Conservation (phyloP, 1,140 invertebrate species). For the Platorchestia sp. region DNA sequence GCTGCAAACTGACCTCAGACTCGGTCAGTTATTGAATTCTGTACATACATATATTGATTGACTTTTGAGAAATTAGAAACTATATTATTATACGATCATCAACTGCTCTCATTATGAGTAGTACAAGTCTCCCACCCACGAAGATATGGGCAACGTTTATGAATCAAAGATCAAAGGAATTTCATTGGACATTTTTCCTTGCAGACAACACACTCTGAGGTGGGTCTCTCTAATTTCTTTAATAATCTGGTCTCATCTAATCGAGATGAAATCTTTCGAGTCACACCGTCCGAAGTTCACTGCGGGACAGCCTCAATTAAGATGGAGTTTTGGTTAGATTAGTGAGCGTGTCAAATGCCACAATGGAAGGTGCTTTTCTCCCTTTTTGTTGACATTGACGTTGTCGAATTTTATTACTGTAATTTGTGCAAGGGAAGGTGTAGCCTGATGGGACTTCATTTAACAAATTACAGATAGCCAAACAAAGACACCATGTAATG, state of each 20-base stretch:
- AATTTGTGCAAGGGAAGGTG: neutral
- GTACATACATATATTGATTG: too few species aligned
- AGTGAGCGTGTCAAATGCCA: neutral
- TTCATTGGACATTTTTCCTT: neutral
- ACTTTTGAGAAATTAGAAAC: too few species aligned
- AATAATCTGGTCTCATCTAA: neutral
- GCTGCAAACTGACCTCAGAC: too few species aligned
- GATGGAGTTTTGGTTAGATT: neutral
- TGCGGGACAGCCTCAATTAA: neutral
- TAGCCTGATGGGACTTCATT: neutral
- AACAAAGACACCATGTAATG: neutral
- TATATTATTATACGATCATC: too few species aligned
- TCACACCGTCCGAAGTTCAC: neutral
- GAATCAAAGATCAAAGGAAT: neutral
- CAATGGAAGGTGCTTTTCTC: neutral
- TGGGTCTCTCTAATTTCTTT: neutral
- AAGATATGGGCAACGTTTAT: neutral
- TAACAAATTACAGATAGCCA: neutral
- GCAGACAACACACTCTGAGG: neutral
- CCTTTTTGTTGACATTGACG: neutral
- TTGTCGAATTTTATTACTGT: conserved; percentile 26
- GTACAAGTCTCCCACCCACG: neutral
- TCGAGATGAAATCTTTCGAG: neutral
- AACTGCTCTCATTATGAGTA: neutral
- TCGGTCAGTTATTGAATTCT: too few species aligned